Percentiles rank a stretch among this genome's conserved stretches.
These are phyloP conservation scores for Bradypus variegatus DNA, from an alignment of 2,797 vertebrate species.

Conservation along the genomic window DNA sequence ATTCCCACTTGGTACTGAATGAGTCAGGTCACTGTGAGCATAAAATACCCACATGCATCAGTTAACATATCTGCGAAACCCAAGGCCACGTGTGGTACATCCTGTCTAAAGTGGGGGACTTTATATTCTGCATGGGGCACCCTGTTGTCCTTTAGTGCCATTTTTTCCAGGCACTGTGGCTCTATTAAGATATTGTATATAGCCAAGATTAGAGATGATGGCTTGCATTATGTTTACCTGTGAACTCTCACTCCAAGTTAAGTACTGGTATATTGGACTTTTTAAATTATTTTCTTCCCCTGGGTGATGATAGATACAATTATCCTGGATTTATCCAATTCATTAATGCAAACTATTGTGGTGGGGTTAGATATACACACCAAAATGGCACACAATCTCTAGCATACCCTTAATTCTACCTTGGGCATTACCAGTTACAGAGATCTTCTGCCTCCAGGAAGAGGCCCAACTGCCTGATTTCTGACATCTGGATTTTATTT, in stretches of 20 bases:
- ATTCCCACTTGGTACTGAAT: not conserved
- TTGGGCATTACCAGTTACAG: not conserved
- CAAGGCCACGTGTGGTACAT: not conserved
- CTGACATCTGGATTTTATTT: too few relatives aligned
- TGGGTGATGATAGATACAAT: not conserved
- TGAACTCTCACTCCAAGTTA: not conserved
- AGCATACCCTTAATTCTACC: not conserved
- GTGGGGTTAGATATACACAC: not conserved
- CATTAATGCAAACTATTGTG: not conserved
- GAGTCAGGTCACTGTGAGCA: too few relatives aligned
- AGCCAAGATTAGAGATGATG: not conserved
- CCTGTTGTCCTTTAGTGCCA: not conserved
- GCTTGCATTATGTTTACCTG: not conserved
- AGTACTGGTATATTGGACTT: not conserved
- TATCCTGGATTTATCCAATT: not conserved
- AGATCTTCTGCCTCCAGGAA: not conserved
- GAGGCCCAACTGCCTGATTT: not conserved
- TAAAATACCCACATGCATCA: not conserved
- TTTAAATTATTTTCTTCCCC: not conserved
- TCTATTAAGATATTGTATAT: not conserved
- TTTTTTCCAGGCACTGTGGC: not conserved
- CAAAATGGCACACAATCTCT: not conserved
- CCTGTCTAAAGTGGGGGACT: not conserved
- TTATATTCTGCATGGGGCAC: not conserved
- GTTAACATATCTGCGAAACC: not conserved